Percentiles rank a stretch among this genome's conserved stretches.
phyloP scores from a whole-genome alignment of 2,888 invertebrate species.

The Exephanes ischioxanthus region DNA sequence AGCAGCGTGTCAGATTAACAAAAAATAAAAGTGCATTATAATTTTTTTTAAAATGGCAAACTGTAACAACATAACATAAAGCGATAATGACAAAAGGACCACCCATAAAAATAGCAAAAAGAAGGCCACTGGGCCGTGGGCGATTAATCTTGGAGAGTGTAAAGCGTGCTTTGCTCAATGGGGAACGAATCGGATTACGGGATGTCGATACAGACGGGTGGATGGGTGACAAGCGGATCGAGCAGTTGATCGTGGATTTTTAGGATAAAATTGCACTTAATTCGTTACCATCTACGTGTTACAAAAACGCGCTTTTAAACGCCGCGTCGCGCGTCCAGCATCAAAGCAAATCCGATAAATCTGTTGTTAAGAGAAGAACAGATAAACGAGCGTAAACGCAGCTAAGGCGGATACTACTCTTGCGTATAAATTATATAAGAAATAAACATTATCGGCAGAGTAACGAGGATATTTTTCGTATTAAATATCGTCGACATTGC shows the following conservation, averaged over 20 bases:
- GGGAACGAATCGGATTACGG: slow-evolving; percentile 38
- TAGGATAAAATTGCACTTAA: slow-evolving; percentile 35
- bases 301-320: slow-evolving; percentile 4
- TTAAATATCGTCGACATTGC: background rate
- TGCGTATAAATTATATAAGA: slow-evolving; percentile 16
- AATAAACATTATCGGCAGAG: background rate
- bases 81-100: slow-evolving; percentile 70
- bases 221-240: slow-evolving; percentile 44
- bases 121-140: slow-evolving; percentile 33
- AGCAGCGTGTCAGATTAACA: slow-evolving; percentile 9
- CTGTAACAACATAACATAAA: slow-evolving; percentile 65
- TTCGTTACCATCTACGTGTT: slow-evolving; percentile 51
- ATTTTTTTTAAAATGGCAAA: slow-evolving; percentile 57
- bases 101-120: slow-evolving; percentile 70
- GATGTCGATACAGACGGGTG: slow-evolving; percentile 16
- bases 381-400: slow-evolving; percentile 16
- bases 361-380: slow-evolving; percentile 25
- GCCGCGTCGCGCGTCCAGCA: slow-evolving; percentile 13
- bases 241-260: slow-evolving; percentile 36
- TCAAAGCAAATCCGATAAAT: slow-evolving; percentile 14
- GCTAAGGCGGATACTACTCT: slow-evolving; percentile 41
- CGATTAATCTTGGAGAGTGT: background rate
- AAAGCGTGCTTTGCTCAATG: slow-evolving; percentile 40
- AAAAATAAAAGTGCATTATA: slow-evolving; percentile 20
- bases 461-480: background rate